Base-by-base conservation (phyloP, 1,140 invertebrate species). In the Drosophila albomicans region DNA sequence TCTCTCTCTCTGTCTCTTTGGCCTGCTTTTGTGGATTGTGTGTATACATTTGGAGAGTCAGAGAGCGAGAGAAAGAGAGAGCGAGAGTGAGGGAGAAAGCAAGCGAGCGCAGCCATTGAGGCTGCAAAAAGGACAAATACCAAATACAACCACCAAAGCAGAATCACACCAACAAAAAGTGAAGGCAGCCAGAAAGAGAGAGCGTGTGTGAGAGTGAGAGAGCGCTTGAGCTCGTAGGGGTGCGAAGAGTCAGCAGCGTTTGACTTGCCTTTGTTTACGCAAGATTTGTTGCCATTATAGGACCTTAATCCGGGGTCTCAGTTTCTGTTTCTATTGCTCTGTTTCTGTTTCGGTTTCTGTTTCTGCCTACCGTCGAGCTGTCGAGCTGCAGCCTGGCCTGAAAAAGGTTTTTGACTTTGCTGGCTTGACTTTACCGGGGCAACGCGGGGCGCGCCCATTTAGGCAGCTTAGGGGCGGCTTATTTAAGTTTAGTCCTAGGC, bases 231-330 rank as follows among this genome's bases (percentile, higher is more conserved):
- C 13, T 45, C 11, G 20, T 43, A 52, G 76, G 84, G 75, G 75
- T 78, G 78, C 54, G 62, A 87, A 73, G 64, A 77, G 73, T 66
- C 67, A 75, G 69, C 67, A 75, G 69, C 7, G 38, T 59, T 84
- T 69, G 75, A 70, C 52, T 51, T 82, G 76, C 81, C 85, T 85
- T 88, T 89, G 85, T 88, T 88, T 88, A 88, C 85, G 85, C 85
- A 88, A 88, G 85, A 88, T 88, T 88, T 88, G 85, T 89, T 88
- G 85, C 85, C 85, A 88, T 88, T 88, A 88, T 48, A 70, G 75
- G 20, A 58, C 74, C 74, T 68, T 88, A 88, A 88, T 88, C 84
- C 78, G 64, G 75, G 78, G 57, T 78, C 78, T 88, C 87, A 71
- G 71, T 67, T 63, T 15, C 68, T 71, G 76, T 43, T 43, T 43